phyloP scores from a whole-genome alignment of 2,113 vertebrate genomes.

The Natator depressus region DNA sequence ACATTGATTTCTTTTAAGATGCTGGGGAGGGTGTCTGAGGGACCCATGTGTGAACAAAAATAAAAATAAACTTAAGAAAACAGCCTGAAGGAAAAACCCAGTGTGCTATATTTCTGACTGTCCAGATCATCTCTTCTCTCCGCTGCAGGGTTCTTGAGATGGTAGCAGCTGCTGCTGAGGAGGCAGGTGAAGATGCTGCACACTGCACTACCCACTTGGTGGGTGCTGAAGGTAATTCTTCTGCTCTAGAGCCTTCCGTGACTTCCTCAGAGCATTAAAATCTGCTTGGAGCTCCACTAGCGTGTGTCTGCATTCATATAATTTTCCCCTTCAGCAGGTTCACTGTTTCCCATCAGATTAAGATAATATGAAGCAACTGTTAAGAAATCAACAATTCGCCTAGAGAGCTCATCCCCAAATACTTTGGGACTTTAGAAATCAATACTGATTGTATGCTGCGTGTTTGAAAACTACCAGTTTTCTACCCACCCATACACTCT shows the following conservation, averaged over 20 bases:
- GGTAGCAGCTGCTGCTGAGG: slow-evolving; percentile 8
- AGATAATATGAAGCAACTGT: not conserved
- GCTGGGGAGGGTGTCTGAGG: not conserved
- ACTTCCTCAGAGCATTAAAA: not conserved
- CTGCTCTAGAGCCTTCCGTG: not conserved
- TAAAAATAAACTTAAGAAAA: not conserved
- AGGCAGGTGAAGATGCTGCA: slow-evolving; percentile 8
- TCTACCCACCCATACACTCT: not conserved
- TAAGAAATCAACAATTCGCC: not conserved
- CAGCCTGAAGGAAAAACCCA: fast-evolving
- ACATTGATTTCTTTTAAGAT: not conserved
- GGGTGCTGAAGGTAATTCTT: slow-evolving; percentile 73
- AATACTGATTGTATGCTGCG: not conserved
- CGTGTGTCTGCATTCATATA: not conserved
- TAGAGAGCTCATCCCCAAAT: not conserved
- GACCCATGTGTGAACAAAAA: not conserved
- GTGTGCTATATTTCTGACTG: fast-evolving
- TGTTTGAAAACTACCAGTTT: not conserved
- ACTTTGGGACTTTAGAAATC: not conserved
- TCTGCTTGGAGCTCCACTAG: not conserved
- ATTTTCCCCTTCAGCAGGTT: not conserved
- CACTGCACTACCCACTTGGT: not conserved
- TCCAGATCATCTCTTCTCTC: not conserved
- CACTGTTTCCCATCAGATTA: fast-evolving
- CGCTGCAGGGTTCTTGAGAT: slow-evolving; percentile 62